A percentile compares a stretch with the other conserved stretches of the same genome.
phyloP scores from a whole-genome alignment of 2,113 vertebrate genomes.

The Hydrolagus affinis region DNA sequence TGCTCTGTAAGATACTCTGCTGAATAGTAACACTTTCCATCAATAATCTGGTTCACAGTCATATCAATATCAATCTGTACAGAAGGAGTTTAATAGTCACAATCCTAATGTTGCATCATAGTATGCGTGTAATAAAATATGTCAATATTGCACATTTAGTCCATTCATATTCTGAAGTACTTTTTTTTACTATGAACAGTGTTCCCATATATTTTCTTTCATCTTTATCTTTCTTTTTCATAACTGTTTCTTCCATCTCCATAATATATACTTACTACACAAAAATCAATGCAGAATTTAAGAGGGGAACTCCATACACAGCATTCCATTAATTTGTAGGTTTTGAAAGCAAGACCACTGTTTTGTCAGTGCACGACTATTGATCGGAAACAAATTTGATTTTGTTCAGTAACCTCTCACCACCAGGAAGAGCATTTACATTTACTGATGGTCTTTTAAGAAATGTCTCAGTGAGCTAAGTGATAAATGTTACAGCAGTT shows the following conservation, averaged over 20 bases:
- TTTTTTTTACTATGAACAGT: neutral
- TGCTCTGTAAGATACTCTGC: neutral
- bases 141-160: neutral
- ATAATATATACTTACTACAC: slow-evolving; percentile 2
- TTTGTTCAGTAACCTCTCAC: neutral
- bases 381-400: neutral
- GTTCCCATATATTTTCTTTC: neutral
- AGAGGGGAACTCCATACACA: neutral
- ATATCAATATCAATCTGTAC: neutral
- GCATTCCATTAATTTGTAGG: neutral
- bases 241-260: neutral
- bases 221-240: neutral
- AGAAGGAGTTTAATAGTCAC: neutral
- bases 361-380: neutral
- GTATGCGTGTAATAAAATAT: neutral
- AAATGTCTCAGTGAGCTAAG: neutral
- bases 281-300: slow-evolving; percentile 11
- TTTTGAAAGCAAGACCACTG: neutral
- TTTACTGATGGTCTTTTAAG: neutral
- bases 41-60: neutral
- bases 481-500: neutral
- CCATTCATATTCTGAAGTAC: neutral
- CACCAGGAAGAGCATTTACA: neutral
- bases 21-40: neutral
- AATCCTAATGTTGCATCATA: neutral